Evolutionary conservation across 2,797 vertebrate genomes (phyloP), one percentile per base, ranked within the genome.

Genomic region (Pseudopleuronectes americanus): DNA sequence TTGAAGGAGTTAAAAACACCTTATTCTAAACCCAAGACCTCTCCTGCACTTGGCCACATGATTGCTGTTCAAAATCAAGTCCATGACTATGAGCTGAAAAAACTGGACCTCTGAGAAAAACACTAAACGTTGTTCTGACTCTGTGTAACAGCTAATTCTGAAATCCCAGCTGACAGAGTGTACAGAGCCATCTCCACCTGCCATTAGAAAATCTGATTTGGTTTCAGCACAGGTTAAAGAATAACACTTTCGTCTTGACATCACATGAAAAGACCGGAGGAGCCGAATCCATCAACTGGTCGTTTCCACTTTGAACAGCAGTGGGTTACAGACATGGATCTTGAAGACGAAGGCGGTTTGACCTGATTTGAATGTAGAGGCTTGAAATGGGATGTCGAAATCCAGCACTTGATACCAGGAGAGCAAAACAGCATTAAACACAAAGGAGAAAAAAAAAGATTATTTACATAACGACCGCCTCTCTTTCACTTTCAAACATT

Each of bases 381-480:
- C 71, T 65, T 80, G 61, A 71, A 72, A 69, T 75, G 4, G 54
- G 65, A 80, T 54, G 36, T 71, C 53, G 54, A 56, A 76, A 84
- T 89, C 78, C 84, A 90, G 87, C 87, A 88, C 75, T 77, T 82
- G 57, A 82, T 77, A 80, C 56, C 38, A 78, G 38, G 63, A 89
- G 10, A 74, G 65, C 57, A 79, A 86, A 64, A 58, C 22, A 64
- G 79, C 66, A 66, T 54, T 38, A 49, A 45, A 87, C 82, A 76
- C 38, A 72, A 69, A 47, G 38, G 38, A 17, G 36, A 31, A n/a
- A 28, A 6, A 21, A 28, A 6, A 8, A 13, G 38, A 48, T 45
- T 89, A 89, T 89, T 86, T 81, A 90, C 90, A 92, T 14, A 53
- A 71, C 47, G 51, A 64, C 66, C 41, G 38, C 66, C 66, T 74